phyloP scores from a whole-genome alignment of 2,113 vertebrate genomes.

The Vicugna pacos region DNA sequence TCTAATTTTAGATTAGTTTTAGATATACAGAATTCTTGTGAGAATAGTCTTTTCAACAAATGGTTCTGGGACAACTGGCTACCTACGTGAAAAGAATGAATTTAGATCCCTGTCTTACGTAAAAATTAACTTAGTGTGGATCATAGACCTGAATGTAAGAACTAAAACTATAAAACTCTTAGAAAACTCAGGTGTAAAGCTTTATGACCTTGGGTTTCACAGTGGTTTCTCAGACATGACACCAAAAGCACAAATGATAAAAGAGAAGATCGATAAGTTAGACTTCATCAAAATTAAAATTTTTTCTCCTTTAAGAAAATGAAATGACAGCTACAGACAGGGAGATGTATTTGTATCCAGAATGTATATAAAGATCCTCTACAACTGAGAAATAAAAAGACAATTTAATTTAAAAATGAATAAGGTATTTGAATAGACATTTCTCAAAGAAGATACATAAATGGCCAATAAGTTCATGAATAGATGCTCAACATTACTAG shows the following conservation, averaged over 20 bases:
- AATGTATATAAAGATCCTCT: not conserved
- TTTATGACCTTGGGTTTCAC: not conserved
- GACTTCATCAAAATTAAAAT: constrained; percentile 12
- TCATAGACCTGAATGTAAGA: not conserved
- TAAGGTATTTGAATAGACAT: not conserved
- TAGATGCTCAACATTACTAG: not conserved
- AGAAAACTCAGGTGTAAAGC: not conserved
- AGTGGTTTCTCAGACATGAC: not conserved
- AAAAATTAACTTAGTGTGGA: not conserved
- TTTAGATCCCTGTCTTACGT: not conserved
- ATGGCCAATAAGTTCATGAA: not conserved
- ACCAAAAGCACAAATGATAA: not conserved
- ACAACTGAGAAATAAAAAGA: constrained; percentile 14
- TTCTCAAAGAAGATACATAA: constrained; percentile 34
- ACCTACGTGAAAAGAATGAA: constrained; percentile 23
- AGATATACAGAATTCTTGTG: not conserved
- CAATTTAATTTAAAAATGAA: constrained; percentile 10
- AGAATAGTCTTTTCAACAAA: constrained; percentile 37
- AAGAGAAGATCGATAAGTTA: not conserved
- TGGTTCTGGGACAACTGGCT: not conserved
- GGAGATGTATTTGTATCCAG: not conserved
- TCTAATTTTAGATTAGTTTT: constrained; percentile 54
- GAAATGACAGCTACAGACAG: not conserved
- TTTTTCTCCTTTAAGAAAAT: not conserved
- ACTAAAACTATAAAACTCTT: not conserved